A percentile compares a stretch with the other conserved stretches of the same genome.
These are phyloP conservation scores for Rhombomys opimus DNA, from an alignment of 2,113 vertebrate species.

Conservation along the genomic window DNA sequence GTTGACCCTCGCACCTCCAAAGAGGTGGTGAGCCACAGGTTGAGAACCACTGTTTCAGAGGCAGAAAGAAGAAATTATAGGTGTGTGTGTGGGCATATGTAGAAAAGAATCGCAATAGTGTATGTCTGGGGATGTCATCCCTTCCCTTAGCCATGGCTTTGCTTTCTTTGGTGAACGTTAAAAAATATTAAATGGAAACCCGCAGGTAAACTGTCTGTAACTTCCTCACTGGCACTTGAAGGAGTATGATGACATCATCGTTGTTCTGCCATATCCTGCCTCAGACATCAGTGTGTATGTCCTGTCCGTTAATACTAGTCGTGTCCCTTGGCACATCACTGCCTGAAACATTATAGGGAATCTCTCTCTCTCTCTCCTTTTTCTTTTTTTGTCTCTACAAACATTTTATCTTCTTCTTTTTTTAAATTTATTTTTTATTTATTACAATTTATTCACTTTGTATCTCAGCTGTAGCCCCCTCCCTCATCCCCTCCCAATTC, in stretches of 20 bases:
- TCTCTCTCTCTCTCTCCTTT: not conserved
- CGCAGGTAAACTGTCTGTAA: not conserved
- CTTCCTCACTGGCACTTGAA: not conserved
- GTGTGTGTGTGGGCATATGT: not conserved
- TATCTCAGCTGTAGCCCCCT: no score
- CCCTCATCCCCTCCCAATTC: no score
- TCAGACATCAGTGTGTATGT: no score
- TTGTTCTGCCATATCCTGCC: not conserved
- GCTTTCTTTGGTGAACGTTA: not conserved
- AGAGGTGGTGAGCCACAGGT: not conserved
- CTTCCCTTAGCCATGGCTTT: not conserved
- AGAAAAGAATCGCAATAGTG: not conserved
- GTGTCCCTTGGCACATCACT: not conserved
- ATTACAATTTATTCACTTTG: no score
- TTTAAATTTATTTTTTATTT: no score
- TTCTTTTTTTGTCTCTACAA: no score
- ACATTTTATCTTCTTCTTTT: no score
- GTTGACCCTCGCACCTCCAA: not conserved
- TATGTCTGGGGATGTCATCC: not conserved
- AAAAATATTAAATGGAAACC: not conserved
- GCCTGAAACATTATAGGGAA: not conserved
- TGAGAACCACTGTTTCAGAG: not conserved
- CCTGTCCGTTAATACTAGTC: no score
- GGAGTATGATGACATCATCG: not conserved
- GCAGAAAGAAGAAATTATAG: not conserved